Base-by-base conservation (phyloP, 2,888 invertebrate species). In the Diplazon laetatorius region DNA sequence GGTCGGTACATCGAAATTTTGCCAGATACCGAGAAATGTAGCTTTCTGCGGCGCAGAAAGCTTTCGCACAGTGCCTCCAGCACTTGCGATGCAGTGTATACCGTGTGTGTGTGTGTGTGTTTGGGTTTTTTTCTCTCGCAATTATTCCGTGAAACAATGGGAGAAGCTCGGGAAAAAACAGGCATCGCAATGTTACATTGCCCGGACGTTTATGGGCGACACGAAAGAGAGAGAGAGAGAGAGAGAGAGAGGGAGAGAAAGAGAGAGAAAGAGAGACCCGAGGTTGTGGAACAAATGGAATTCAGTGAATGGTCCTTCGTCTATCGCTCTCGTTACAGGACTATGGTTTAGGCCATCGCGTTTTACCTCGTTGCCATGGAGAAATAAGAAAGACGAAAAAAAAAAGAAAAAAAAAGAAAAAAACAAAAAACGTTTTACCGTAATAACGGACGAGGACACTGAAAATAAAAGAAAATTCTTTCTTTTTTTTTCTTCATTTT, bases 321-420 rank as follows among this genome's bases (percentile, higher is more conserved):
- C 30, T 35, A 35, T 48, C 16, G 18, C 35, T 48, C 10, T 20
- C 35, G 30, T 18, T 50, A 48, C 18, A 20, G 18, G 1, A 37
- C 1, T 14, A 50, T 37, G 48, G 48, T 35, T 50, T 20, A 35
- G 46, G 4, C 48, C n/a, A 18, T 65, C 35, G 35, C 63, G 18
- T 63, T 63, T 35, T 20, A 30, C 6, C 25, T 22, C 22, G 55
- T 60, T 55, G 60, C 30, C 60, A 68, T 37, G 44, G n/a, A n/a
- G 46, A 39, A 68, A 68, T 52, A 44, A 52, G 22, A 37, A 68
- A 55, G 44, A n/a, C n/a, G n/a, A n/a, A n/a, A n/a, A n/a, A n/a
- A n/a, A n/a, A n/a, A n/a, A n/a, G n/a, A n/a, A n/a, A n/a, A n/a
- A n/a, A n/a, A n/a, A n/a, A n/a, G n/a, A n/a, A n/a, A n/a, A n/a